Base-by-base conservation (phyloP, 1,140 invertebrate genomes). In the Tetragnatha versicolor region DNA sequence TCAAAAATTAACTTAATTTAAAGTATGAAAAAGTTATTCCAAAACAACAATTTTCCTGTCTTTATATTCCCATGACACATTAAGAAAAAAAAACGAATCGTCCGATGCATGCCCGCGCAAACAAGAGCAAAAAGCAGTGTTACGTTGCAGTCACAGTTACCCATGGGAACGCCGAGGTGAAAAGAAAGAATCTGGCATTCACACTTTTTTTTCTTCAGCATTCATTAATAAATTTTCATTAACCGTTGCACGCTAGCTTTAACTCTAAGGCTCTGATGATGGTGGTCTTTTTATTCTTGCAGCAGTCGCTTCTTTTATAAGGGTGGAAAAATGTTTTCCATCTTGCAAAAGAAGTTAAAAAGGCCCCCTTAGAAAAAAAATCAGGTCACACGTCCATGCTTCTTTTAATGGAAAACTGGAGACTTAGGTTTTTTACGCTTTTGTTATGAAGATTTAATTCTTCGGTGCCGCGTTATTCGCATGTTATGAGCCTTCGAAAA, bases 171-270 rank as follows among this genome's bases (percentile, higher is more conserved):
- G 20, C 42, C 12, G 2, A 47, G 42, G 42, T 47, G 42, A 17
- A 2, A 47, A 47, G 20, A 47, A 3, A 3, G 42, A 47, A 20
- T 47, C 3, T 47, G 42, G 42, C 1, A 47, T 47, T 47, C 42
- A 47, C 42, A 47, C 1, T 47, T 47, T 47, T 47, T 47, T n/a
- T n/a, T n/a, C n/a, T 47, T 1, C 3, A 47, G 20, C 42, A 47
- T 20, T 47, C 42, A 47, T 47, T 47, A 47, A 47, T 47, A 47
- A 47, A 47, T 47, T 47, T 47, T 47, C 42, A 47, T 47, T 47
- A 47, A 1, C 42, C 20, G 42, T 20, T 2, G 12, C 42, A 47
- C 42, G 20, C 12, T 12, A 47, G 42, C 12, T 17, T 47, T 47
- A 17, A 20, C 42, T 47, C n/a, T n/a, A n/a, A n/a, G n/a, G 42